phyloP scores from a whole-genome alignment of 2,113 vertebrate species.

The Calyptomena viridis region DNA sequence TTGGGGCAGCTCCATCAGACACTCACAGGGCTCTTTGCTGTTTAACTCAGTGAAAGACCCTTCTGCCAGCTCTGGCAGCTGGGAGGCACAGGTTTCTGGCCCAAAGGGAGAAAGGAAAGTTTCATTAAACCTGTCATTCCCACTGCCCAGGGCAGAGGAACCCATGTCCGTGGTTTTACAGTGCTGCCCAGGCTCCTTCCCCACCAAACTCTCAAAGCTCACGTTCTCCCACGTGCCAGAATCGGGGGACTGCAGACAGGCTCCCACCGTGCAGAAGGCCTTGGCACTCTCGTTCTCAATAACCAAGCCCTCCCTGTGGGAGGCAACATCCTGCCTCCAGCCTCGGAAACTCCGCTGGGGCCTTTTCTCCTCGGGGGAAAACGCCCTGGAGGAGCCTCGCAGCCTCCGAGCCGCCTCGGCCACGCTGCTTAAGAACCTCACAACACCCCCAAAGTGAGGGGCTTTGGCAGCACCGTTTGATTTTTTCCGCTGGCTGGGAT shows the following conservation, averaged over 20 bases:
- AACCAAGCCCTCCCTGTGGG: constrained; percentile 48
- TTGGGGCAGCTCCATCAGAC: neutral
- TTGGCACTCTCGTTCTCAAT: constrained; percentile 61
- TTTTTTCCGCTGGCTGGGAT: constrained; percentile 47
- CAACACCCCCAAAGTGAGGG: constrained; percentile 79
- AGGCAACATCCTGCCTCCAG: constrained; percentile 32
- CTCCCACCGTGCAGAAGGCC: constrained; percentile 39
- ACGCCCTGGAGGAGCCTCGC: constrained; percentile 78
- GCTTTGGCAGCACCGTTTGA: constrained; percentile 71
- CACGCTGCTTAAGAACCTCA: constrained; percentile 85
- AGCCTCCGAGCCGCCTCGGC: constrained; percentile 85
- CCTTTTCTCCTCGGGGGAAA: constrained; percentile 75
- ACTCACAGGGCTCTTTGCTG: neutral
- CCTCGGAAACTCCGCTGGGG: constrained; percentile 59
- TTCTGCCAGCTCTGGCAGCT: neutral
- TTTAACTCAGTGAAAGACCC: neutral
- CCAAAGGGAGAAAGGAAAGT: neutral
- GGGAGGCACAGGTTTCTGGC: neutral
- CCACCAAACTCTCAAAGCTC: constrained; percentile 43
- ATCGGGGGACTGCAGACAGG: constrained; percentile 58
- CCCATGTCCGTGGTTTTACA: neutral
- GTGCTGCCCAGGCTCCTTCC: neutral
- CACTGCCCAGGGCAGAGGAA: neutral
- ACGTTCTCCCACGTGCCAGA: constrained; percentile 57
- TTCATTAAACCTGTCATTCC: neutral